Evolutionary conservation across 2,797 vertebrate genomes (phyloP).

Genomic region (Phyllotis vaccarum): DNA sequence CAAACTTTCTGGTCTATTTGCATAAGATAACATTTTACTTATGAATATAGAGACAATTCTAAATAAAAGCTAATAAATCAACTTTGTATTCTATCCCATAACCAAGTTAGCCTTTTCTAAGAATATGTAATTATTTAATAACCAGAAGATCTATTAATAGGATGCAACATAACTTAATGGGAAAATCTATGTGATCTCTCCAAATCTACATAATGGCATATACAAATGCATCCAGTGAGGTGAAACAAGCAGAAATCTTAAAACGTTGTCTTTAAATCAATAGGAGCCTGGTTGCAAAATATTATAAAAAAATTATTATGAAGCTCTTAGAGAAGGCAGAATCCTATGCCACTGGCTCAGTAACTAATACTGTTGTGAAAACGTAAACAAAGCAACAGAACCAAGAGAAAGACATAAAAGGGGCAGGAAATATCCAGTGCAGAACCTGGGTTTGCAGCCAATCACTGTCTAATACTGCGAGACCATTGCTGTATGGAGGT

Average conservation of each 20-base stretch:
- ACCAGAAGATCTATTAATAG: background rate
- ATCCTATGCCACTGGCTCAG: background rate
- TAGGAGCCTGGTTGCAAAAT: slow-evolving; percentile 25
- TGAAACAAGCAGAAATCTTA: background rate
- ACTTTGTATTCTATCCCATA: background rate
- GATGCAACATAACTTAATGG: background rate
- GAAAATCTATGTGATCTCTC: background rate
- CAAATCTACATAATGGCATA: background rate
- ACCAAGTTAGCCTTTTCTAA: slow-evolving; percentile 19
- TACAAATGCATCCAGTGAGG: background rate
- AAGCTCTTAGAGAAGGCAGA: background rate
- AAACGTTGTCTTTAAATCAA: slow-evolving; percentile 10
- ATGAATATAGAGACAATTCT: slow-evolving; percentile 5
- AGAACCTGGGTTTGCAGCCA: background rate
- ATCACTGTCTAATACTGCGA: background rate
- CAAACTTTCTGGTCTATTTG: background rate
- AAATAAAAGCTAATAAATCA: slow-evolving; percentile 29
- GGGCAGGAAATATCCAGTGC: background rate
- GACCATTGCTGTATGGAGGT: background rate
- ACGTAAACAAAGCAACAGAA: background rate
- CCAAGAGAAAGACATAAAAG: background rate
- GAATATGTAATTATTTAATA: slow-evolving; percentile 31
- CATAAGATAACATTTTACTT: slow-evolving; percentile 37
- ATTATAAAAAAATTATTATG: background rate
- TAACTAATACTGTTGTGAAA: background rate